A percentile compares a stretch with the other conserved stretches of the same genome.
phyloP scores from a whole-genome alignment of 2,113 vertebrate species.

The Myrmecophaga tridactyla region DNA sequence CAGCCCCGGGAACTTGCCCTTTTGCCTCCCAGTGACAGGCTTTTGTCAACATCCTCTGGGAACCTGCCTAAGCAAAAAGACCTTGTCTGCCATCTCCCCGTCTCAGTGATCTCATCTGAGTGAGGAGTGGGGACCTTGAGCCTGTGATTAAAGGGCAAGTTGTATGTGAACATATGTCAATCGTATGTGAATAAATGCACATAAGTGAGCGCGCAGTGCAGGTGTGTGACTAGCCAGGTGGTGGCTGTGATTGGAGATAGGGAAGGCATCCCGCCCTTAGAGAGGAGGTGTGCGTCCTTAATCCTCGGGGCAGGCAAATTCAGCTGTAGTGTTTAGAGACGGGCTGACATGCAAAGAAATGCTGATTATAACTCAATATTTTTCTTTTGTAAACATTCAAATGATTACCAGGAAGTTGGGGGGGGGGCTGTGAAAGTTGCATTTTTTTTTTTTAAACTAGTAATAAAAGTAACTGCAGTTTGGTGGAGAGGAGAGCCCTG shows the following conservation, averaged over 20 bases:
- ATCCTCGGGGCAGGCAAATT: background rate
- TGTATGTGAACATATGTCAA: background rate
- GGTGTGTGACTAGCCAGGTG: background rate
- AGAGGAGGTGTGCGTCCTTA: background rate
- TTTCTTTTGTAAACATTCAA: background rate
- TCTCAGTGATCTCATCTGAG: background rate
- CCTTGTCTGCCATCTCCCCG: background rate
- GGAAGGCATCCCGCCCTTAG: background rate
- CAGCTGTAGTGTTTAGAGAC: background rate
- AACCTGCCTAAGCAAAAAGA: fast-evolving
- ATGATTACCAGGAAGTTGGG: background rate
- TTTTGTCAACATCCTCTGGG: background rate
- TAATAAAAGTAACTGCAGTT: background rate
- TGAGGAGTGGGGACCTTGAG: background rate
- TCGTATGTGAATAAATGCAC: no score
- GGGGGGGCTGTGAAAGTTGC: background rate
- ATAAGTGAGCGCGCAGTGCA: background rate
- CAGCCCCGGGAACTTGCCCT: background rate
- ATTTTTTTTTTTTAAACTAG: background rate
- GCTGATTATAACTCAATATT: background rate
- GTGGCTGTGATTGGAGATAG: background rate
- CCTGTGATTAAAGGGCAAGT: background rate
- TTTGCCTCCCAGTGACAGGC: background rate
- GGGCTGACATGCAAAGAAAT: background rate
- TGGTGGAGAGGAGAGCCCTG: background rate